Evolutionary conservation across 2,888 invertebrate genomes (phyloP), one percentile per base, ranked within the genome.

Genomic region (Drosophila buzzatii): DNA sequence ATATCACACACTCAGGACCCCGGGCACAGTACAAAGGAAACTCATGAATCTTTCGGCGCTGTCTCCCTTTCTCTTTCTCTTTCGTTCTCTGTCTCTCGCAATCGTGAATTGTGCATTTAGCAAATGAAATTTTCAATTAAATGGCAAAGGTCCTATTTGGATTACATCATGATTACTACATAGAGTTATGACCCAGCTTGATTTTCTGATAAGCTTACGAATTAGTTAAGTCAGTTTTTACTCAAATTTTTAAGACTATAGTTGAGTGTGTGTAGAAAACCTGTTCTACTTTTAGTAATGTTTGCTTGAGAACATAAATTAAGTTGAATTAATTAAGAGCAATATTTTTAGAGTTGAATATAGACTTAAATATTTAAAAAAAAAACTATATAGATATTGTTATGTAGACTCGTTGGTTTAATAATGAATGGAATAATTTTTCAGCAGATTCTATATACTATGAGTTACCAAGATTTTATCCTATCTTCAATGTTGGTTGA

Each of bases 81-180:
- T 23, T 27, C 31, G 20, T 5, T 9, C 23, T 37, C 39, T 39
- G 16, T 12, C n/a, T 55, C n/a, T 5, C n/a, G 67, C 60, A 70
- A 49, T 85, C 82, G 77, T 85, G 85, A 85, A 85, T 85, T 73
- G 69, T 71, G 72, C 80, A 77, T 85, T 84, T 84, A 88, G 75
- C 83, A 66, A 88, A 85, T 77, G 62, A 76, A 82, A 58, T 70
- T 80, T 56, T 62, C 58, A 70, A 77, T 73, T 51, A 51, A 73
- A 60, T 73, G 31, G 27, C 45, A 61, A 35, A 37, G 57, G 42
- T 66, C 47, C 52, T 37, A 45, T 63, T 52, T 35, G 2, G 47
- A 45, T 44, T 23, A 23, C 63, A 37, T 20, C 27, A 51, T 27
- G 37, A 31, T 51, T 12, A 35, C 18, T 1, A n/a, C 1, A 51